Conservation (phyloP, 2,888 invertebrate species). For the Criorhina ranunculi region DNA sequence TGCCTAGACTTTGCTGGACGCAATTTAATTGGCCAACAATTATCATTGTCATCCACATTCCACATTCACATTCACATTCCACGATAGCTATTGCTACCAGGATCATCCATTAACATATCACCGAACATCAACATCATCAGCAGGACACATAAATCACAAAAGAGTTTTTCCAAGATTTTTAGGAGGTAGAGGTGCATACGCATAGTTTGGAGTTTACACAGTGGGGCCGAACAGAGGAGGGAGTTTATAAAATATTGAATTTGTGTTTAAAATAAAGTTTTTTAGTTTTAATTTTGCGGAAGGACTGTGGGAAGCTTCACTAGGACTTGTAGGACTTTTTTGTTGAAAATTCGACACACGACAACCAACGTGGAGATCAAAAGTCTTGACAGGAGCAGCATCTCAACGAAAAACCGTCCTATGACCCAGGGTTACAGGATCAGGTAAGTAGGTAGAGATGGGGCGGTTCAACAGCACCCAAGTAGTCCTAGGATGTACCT, state of each 20-base stretch:
- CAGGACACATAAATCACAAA: background rate
- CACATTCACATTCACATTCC: too few relatives aligned
- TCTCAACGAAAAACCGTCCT: too few relatives aligned
- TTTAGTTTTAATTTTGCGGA: too few relatives aligned
- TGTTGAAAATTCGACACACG: too few relatives aligned
- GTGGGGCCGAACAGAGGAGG: background rate
- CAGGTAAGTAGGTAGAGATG: too few relatives aligned
- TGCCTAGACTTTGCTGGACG: conserved; percentile 22
- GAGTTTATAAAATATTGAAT: background rate
- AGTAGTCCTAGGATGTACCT: too few relatives aligned
- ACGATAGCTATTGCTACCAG: background rate
- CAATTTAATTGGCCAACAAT: conserved; percentile 61
- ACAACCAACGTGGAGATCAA: too few relatives aligned
- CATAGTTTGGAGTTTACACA: background rate
- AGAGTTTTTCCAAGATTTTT: background rate
- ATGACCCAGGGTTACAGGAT: too few relatives aligned
- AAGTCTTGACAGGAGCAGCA: too few relatives aligned
- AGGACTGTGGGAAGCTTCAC: too few relatives aligned
- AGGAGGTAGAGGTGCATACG: background rate
- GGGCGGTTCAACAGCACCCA: too few relatives aligned
- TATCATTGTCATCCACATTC: background rate
- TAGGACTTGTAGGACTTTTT: too few relatives aligned
- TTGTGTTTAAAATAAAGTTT: background rate
- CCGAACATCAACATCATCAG: background rate
- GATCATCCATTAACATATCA: conserved; percentile 8